A percentile compares a stretch with the other conserved stretches of the same genome.
phyloP scores from a whole-genome alignment of 2,888 invertebrate species.

The Meganola albula region DNA sequence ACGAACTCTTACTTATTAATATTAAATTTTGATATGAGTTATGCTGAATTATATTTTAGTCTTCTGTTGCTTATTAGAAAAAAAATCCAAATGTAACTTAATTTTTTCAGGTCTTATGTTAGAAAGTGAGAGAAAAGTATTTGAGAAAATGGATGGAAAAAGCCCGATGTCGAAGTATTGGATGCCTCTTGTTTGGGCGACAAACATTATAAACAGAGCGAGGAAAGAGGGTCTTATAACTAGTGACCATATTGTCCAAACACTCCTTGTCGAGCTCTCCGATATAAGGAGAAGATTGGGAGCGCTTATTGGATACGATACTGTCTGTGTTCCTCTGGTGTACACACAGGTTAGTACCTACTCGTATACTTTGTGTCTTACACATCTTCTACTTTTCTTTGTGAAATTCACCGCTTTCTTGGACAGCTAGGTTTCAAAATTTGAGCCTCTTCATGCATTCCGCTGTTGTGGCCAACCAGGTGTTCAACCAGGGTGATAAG shows the following conservation, averaged over 20 bases:
- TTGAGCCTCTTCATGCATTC: no score
- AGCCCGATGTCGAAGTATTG: conserved; percentile 93
- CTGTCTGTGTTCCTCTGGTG: conserved; percentile 93
- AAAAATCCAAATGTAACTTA: no score
- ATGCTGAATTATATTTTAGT: no score
- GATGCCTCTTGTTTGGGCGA: conserved; percentile 96
- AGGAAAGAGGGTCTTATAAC: conserved; percentile 89
- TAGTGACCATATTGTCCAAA: conserved; percentile 95
- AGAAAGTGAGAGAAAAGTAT: conserved; percentile 93
- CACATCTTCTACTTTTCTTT: no score
- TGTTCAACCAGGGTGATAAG: no score
- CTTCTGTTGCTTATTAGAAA: no score
- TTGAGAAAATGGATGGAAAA: conserved; percentile 92
- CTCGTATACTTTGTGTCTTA: no score
- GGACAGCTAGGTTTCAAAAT: no score
- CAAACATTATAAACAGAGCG: conserved; percentile 92
- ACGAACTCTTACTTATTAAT: no score
- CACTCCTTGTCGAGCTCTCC: conserved; percentile 91
- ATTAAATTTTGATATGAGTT: no score
- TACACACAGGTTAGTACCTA: conserved; percentile 87
- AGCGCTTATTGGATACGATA: conserved; percentile 92
- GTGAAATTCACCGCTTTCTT: no score
- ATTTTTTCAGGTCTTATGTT: conserved; percentile 86
- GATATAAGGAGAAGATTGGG: conserved; percentile 91
- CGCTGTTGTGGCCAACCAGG: no score